Percentiles rank a stretch among this genome's conserved stretches.
Evolutionary conservation across 2,113 vertebrate species (phyloP).

Genomic region (Apteryx mantelli): DNA sequence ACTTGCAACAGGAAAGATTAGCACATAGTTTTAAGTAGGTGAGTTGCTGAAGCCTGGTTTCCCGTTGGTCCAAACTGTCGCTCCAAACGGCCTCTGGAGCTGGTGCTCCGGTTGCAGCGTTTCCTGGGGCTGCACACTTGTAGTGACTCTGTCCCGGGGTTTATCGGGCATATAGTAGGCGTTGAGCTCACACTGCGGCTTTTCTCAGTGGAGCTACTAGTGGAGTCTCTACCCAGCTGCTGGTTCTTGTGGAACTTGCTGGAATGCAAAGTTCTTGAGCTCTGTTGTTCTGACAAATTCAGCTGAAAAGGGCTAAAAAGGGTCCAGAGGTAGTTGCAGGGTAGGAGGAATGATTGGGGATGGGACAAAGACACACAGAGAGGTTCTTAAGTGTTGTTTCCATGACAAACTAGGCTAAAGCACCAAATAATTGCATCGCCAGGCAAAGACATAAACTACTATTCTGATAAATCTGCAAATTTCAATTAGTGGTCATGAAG

Average conservation of each 20-base stretch:
- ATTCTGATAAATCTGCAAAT: background rate
- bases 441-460: background rate
- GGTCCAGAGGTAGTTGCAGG: background rate
- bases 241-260: background rate
- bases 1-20: background rate
- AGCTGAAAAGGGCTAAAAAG: background rate
- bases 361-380: too few relatives aligned
- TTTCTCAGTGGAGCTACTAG: rapidly evolving
- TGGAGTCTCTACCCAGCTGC: background rate
- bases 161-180: background rate
- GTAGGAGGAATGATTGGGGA: background rate
- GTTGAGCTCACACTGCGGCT: background rate
- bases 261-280: rapidly evolving
- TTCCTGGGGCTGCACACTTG: rapidly evolving
- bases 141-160: background rate
- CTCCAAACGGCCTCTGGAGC: background rate
- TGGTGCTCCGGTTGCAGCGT: rapidly evolving
- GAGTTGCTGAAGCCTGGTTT: background rate
- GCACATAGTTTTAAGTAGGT: background rate
- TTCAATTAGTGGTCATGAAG: background rate
- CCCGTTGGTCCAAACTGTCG: background rate
- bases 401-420: background rate
- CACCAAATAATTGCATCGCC: background rate
- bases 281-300: background rate
- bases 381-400: background rate